Percentiles rank a stretch among this genome's conserved stretches.
These are phyloP conservation scores for Tetropium fuscum DNA, from an alignment of 2,888 invertebrate species.

Conservation along the genomic window DNA sequence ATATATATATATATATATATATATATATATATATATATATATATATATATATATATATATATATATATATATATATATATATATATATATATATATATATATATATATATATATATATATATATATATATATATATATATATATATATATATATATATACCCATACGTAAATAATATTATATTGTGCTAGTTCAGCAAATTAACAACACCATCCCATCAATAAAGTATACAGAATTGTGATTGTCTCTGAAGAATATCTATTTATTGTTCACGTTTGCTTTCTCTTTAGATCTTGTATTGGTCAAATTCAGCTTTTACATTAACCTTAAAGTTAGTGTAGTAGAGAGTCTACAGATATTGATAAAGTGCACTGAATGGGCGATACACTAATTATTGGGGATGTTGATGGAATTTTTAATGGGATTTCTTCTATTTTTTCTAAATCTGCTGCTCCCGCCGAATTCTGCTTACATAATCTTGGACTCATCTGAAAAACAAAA, in stretches of 20 bases:
- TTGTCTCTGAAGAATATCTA: constrained; percentile 49
- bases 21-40: too few relatives aligned
- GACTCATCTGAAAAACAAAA: constrained; percentile 55
- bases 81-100: too few relatives aligned
- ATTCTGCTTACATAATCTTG: constrained; percentile 74
- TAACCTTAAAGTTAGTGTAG: constrained; percentile 54
- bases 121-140: too few relatives aligned
- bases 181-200: constrained; percentile 12
- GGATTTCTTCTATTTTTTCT: constrained; percentile 78
- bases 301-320: constrained; percentile 4
- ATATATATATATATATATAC: too few relatives aligned
- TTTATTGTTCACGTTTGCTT: constrained; percentile 45
- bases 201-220: not conserved
- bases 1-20: too few relatives aligned
- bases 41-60: too few relatives aligned
- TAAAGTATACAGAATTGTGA: constrained; percentile 40
- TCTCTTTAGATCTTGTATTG: constrained; percentile 4
- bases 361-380: constrained; percentile 61
- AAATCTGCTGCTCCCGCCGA: constrained; percentile 77
- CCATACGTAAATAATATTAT: too few relatives aligned
- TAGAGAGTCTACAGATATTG: constrained; percentile 63
- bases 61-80: too few relatives aligned
- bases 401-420: constrained; percentile 62
- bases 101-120: too few relatives aligned
- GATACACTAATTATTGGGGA: constrained; percentile 52